These are phyloP conservation scores for Vulpes lagopus DNA, from an alignment of 2,113 vertebrate species.

Conservation along the genomic window DNA sequence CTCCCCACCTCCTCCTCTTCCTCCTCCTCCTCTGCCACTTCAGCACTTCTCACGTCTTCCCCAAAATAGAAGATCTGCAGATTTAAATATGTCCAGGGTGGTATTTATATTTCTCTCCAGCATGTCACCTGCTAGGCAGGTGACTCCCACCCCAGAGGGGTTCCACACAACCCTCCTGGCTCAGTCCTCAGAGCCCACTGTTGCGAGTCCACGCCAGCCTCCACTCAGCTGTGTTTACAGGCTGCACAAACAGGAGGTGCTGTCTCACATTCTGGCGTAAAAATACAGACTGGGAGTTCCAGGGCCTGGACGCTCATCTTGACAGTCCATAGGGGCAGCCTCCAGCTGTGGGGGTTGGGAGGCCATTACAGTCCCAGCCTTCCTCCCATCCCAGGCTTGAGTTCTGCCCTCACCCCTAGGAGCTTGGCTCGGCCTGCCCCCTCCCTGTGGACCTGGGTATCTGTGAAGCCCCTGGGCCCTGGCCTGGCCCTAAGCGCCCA, in stretches of 20 bases:
- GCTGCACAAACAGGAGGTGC: not conserved
- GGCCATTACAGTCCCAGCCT: not conserved
- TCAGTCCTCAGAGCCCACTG: not conserved
- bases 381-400: not conserved
- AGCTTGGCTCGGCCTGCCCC: not conserved
- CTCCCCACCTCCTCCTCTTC: constrained; percentile 68
- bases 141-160: not conserved
- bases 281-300: not conserved
- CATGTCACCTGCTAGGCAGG: not conserved
- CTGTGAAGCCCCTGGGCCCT: not conserved
- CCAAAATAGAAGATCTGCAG: constrained; percentile 93
- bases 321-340: not conserved
- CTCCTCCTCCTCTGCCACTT: constrained; percentile 83
- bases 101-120: not conserved
- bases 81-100: constrained; percentile 60
- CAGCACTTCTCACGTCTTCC: constrained; percentile 92
- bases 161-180: not conserved
- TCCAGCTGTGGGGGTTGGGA: rapidly evolving
- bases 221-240: rapidly evolving
- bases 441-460: not conserved
- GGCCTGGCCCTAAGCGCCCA: not conserved
- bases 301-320: not conserved
- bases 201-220: not conserved
- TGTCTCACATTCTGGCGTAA: not conserved
- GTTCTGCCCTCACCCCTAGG: not conserved